phyloP scores from a whole-genome alignment of 2,888 invertebrate species.

The Hipparchia semele region DNA sequence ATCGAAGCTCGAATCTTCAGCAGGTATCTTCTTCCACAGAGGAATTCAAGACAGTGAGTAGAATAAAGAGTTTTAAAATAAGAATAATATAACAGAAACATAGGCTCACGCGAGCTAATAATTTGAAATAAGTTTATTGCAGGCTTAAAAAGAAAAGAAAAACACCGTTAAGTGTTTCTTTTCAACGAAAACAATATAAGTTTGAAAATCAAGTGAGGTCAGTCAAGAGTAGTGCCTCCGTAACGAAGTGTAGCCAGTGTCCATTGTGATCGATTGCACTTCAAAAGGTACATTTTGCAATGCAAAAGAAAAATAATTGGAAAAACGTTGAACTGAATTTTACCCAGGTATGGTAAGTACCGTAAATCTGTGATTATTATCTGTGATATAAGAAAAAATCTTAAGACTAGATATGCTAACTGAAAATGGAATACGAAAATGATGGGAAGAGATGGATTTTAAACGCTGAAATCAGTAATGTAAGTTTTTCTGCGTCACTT shows the following conservation, averaged over 20 bases:
- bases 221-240: conserved; percentile 24
- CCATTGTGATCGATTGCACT: conserved; percentile 51
- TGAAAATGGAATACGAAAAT: background rate
- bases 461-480: too few species aligned
- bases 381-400: background rate
- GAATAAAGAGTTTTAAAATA: too few species aligned
- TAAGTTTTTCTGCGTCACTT: too few species aligned
- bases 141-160: too few species aligned
- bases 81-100: too few species aligned
- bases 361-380: background rate
- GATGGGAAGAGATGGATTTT: too few species aligned
- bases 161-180: too few species aligned
- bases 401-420: background rate
- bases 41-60: too few species aligned
- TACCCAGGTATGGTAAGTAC: background rate
- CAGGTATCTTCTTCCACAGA: too few species aligned
- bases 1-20: too few species aligned
- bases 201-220: conserved; percentile 8
- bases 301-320: conserved; percentile 36
- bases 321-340: conserved; percentile 7
- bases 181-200: conserved; percentile 7
- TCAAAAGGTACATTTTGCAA: conserved; percentile 45
- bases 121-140: too few species aligned
- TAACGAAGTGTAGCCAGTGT: conserved; percentile 32
- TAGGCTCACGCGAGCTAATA: too few species aligned